Conservation (phyloP, 2,888 invertebrate species). For the Netelia inedita region DNA sequence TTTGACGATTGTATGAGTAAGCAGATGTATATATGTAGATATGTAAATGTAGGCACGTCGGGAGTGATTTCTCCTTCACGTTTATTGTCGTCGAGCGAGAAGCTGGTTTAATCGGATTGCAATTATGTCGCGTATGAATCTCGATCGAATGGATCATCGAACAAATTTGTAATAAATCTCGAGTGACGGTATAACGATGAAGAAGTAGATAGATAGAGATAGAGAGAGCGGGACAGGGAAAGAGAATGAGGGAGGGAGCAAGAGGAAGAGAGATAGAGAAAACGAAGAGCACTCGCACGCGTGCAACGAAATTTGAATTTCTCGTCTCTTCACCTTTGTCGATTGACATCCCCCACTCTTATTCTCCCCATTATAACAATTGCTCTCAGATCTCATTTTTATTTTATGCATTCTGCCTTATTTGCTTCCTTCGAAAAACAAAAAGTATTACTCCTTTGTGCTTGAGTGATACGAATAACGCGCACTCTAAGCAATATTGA, state of each 20-base stretch:
- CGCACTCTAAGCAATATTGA: slow-evolving; percentile 35
- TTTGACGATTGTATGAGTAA: not conserved
- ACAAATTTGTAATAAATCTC: slow-evolving; percentile 43
- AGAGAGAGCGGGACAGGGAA: too few species aligned
- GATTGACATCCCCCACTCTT: not conserved
- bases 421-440: not conserved
- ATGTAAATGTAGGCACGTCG: not conserved
- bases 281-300: not conserved
- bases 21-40: not conserved
- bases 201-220: too few species aligned
- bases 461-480: slow-evolving; percentile 27
- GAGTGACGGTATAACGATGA: slow-evolving; percentile 19
- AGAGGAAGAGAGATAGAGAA: not conserved
- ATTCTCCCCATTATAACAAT: not conserved
- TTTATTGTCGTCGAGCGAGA: slow-evolving; percentile 55
- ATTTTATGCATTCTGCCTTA: slow-evolving; percentile 6
- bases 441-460: slow-evolving; percentile 6
- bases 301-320: slow-evolving; percentile 6
- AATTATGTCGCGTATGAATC: slow-evolving; percentile 41
- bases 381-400: not conserved
- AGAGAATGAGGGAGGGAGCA: not conserved
- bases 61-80: slow-evolving; percentile 45
- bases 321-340: not conserved
- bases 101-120: slow-evolving; percentile 55
- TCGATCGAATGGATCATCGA: slow-evolving; percentile 56